These are phyloP conservation scores for Amphipoea oculea DNA, from an alignment of 2,888 invertebrate species.

Conservation along the genomic window DNA sequence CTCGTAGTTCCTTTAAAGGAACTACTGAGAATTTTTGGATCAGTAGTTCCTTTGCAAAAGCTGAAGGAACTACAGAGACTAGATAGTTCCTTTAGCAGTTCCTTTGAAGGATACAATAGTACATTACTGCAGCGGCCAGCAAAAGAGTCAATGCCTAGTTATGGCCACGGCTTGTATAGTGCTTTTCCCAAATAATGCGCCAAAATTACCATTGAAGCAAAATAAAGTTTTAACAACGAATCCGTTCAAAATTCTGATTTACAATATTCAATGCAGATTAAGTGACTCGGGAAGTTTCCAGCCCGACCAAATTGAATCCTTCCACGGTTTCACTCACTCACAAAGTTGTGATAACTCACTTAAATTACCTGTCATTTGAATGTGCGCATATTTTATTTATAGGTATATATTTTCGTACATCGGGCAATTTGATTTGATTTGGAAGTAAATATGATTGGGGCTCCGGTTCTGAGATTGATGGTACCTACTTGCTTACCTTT, in stretches of 20 bases:
- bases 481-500: neutral
- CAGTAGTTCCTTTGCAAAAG: too few relatives aligned
- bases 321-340: neutral
- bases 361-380: slow-evolving; percentile 53
- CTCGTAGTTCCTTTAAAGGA: too few relatives aligned
- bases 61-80: too few relatives aligned
- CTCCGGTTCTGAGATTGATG: slow-evolving; percentile 17
- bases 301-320: slow-evolving; percentile 33
- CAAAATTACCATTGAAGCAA: neutral
- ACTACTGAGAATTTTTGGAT: too few relatives aligned
- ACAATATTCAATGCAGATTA: slow-evolving; percentile 5
- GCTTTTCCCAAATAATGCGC: too few relatives aligned
- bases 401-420: slow-evolving; percentile 21
- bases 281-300: slow-evolving; percentile 17
- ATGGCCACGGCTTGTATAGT: too few relatives aligned
- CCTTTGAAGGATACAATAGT: too few relatives aligned
- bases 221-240: neutral
- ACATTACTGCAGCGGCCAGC: too few relatives aligned
- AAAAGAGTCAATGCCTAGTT: too few relatives aligned
- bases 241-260: neutral
- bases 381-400: slow-evolving; percentile 36
- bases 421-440: slow-evolving; percentile 36
- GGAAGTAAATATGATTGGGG: slow-evolving; percentile 29
- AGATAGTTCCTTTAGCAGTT: too few relatives aligned
- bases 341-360: slow-evolving; percentile 30